phyloP scores from a whole-genome alignment of 1,140 invertebrate species.

The Cotesia typhae region DNA sequence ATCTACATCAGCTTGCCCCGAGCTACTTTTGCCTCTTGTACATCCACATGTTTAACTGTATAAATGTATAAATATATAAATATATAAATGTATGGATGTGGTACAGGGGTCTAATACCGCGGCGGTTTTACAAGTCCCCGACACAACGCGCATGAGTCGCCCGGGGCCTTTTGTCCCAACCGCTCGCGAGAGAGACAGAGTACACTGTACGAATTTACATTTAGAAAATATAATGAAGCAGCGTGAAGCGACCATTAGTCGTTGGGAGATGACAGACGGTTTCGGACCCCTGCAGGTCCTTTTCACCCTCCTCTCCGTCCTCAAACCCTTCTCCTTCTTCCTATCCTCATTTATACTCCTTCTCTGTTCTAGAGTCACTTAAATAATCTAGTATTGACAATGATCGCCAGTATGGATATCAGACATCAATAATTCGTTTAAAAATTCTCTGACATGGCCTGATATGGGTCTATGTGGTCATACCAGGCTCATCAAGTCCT shows the following conservation, averaged over 20 bases:
- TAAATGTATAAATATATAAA: neutral
- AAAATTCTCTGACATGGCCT: too few relatives aligned
- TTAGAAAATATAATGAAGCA: slow-evolving; percentile 68
- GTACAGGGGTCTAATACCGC: slow-evolving; percentile 17
- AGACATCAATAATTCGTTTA: too few relatives aligned
- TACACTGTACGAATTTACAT: slow-evolving; percentile 66
- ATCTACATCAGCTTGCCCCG: slow-evolving; percentile 18
- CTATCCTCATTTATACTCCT: neutral
- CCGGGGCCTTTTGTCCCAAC: slow-evolving; percentile 29
- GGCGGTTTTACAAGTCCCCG: slow-evolving; percentile 35
- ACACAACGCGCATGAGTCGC: slow-evolving; percentile 25
- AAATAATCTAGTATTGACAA: neutral
- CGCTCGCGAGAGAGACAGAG: slow-evolving; percentile 36
- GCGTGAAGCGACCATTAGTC: slow-evolving; percentile 66
- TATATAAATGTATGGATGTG: too few relatives aligned
- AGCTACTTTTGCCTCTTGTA: neutral
- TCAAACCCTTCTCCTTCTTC: neutral
- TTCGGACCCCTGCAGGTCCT: slow-evolving; percentile 64
- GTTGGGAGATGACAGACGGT: slow-evolving; percentile 66
- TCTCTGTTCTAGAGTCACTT: neutral
- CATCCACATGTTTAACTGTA: too few relatives aligned
- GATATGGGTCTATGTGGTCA: too few relatives aligned
- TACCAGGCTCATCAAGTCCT: too few relatives aligned
- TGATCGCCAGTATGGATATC: neutral
- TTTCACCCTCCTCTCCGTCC: slow-evolving; percentile 42